These are phyloP conservation scores for Lycodopsis pacificus DNA, from an alignment of 2,797 vertebrate species.

Conservation along the genomic window DNA sequence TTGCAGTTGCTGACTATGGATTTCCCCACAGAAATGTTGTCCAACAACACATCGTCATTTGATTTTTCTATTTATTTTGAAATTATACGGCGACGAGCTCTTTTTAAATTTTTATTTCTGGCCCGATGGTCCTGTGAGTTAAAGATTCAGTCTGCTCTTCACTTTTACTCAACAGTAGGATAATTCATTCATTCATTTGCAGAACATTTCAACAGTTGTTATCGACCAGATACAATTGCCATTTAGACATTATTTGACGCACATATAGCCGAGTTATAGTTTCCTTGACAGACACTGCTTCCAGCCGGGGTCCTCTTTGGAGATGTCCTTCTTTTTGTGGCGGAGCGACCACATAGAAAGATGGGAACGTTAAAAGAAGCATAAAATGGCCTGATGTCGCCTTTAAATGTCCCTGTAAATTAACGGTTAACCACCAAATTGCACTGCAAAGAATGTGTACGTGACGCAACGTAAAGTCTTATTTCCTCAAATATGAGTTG, in stretches of 20 bases:
- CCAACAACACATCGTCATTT: background rate
- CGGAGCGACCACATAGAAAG: background rate
- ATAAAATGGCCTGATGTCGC: background rate
- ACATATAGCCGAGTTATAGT: slow-evolving; percentile 59
- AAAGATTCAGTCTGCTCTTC: slow-evolving; percentile 88
- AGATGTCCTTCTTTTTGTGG: background rate
- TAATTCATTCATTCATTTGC: slow-evolving; percentile 86
- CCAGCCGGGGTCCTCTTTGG: background rate
- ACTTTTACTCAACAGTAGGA: slow-evolving; percentile 84
- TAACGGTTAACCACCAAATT: background rate
- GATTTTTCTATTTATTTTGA: background rate
- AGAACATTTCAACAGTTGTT: slow-evolving; percentile 86
- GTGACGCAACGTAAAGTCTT: background rate
- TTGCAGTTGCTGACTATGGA: background rate
- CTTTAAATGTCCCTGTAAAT: background rate
- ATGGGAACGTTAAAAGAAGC: background rate
- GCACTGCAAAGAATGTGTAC: background rate
- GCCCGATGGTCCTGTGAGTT: slow-evolving; percentile 80
- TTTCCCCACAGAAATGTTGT: background rate
- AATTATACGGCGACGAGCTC: background rate
- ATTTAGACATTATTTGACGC: slow-evolving; percentile 85
- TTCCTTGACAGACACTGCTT: background rate
- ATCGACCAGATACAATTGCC: slow-evolving; percentile 90
- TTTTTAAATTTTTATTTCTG: slow-evolving; percentile 17
- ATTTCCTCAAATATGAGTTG: background rate